phyloP scores from a whole-genome alignment of 2,113 vertebrate genomes.

The Aplodontia rufa region DNA sequence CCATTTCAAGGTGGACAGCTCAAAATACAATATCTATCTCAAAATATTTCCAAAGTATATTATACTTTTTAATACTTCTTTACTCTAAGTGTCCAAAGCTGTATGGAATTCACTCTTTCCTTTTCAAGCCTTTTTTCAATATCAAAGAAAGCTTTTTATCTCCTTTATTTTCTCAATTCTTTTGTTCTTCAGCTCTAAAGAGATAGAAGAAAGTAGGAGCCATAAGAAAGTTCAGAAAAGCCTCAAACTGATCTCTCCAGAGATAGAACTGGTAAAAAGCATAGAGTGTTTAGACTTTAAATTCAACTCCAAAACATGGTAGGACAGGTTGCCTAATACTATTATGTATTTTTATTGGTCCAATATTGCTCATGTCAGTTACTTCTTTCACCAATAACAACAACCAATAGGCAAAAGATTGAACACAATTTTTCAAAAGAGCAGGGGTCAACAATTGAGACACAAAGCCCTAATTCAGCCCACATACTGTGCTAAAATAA shows the following conservation, averaged over 20 bases:
- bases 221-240: neutral
- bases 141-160: neutral
- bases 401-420: neutral
- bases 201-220: neutral
- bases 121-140: neutral
- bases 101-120: neutral
- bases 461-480: neutral
- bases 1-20: neutral
- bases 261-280: constrained; percentile 3
- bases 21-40: neutral
- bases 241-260: neutral
- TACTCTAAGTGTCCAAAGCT: neutral
- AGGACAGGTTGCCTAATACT: neutral
- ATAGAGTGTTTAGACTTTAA: constrained; percentile 2
- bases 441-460: neutral
- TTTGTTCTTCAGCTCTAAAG: neutral
- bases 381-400: neutral
- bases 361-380: neutral
- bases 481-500: neutral
- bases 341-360: neutral
- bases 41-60: neutral
- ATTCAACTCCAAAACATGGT: neutral
- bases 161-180: neutral
- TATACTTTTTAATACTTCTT: neutral
- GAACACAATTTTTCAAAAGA: neutral